Base-by-base conservation (phyloP, 2,113 vertebrate species). In the Delphinapterus leucas region DNA sequence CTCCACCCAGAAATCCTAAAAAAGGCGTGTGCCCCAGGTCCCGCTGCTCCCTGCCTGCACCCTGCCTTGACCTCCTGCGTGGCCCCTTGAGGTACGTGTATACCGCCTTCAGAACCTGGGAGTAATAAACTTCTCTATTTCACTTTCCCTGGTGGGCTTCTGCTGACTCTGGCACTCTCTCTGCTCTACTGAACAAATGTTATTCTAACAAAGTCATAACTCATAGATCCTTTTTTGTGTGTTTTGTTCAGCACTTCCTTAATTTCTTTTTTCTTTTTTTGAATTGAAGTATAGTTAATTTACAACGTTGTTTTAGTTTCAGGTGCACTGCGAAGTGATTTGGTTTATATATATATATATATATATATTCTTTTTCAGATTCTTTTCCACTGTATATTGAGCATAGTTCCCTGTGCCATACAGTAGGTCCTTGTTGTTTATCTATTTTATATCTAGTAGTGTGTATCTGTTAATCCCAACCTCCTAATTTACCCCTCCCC, bases 61-160 rank as follows among this genome's bases (percentile, higher is more conserved):
- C 61, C n/a, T 6, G 8, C 44, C 18, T 7, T 2, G 17, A 33
- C 60, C 61, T 33, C 82, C 55, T 53, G 2, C 3, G 10, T 12
- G 61, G 17, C 14, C 38, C n/a, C 15, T 17, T 3, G 4, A 25
- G 31, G 36, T 8, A 2, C 1, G 23, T 2, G 2, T 41, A 61
- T 6, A 25, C 36, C 31, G 26, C 71, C 49, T n/a, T 38, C 4
- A 21, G 83, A 21, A 41, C 6, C 44, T 18, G 8, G 0, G 28
- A 71, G n/a, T 6, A 25, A 26, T 1, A 18, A 7, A 17, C 28
- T 18, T 77, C 91, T 41, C 73, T 55, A 10, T 21, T 44, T 18
- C 55, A 14, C 17, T 33, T n/a, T 26, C 71, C 47, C 15, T 2
- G 33, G 21, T 9, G 21, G 60, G 4, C 26, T 74, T n/a, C 10